Evolutionary conservation across 1,140 invertebrate genomes (phyloP).

Genomic region (Spodoptera frugiperda): DNA sequence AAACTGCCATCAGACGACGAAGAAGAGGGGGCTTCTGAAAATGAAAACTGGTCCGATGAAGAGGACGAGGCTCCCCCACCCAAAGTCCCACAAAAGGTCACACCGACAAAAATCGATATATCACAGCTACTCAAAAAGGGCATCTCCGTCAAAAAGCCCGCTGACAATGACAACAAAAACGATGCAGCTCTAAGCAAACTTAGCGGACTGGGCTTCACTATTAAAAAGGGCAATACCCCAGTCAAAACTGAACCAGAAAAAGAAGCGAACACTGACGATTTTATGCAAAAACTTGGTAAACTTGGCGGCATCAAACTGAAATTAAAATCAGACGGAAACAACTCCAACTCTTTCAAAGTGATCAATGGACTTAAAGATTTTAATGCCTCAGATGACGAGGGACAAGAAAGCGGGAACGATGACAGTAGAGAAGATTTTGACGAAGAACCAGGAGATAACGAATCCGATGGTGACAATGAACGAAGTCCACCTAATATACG

Average conservation of each 20-base stretch:
- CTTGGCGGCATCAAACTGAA: constrained; percentile 80
- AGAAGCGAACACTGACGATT: constrained; percentile 60
- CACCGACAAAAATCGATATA: constrained; percentile 79
- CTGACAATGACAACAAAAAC: constrained; percentile 56
- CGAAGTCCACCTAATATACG: constrained; percentile 49
- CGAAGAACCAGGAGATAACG: constrained; percentile 61
- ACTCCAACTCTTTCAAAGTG: constrained; percentile 76
- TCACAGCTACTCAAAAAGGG: constrained; percentile 77
- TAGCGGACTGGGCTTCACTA: constrained; percentile 78
- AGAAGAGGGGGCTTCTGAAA: constrained; percentile 64
- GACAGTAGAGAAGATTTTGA: constrained; percentile 62
- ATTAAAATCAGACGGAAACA: constrained; percentile 75
- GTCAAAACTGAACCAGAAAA: constrained; percentile 72
- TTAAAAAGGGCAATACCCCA: constrained; percentile 73
- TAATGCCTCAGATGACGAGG: constrained; percentile 77
- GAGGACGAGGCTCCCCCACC: constrained; percentile 61
- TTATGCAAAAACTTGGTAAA: constrained; percentile 75
- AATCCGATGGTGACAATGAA: constrained; percentile 64
- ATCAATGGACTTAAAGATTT: constrained; percentile 81
- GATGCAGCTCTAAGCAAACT: constrained; percentile 75
- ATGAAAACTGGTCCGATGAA: constrained; percentile 81
- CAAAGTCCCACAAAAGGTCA: constrained; percentile 53
- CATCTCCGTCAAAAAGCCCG: constrained; percentile 70
- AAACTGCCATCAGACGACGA: constrained; percentile 81
- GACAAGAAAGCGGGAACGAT: constrained; percentile 69